phyloP scores from a whole-genome alignment of 2,797 vertebrate species.

The Cossypha caffra region DNA sequence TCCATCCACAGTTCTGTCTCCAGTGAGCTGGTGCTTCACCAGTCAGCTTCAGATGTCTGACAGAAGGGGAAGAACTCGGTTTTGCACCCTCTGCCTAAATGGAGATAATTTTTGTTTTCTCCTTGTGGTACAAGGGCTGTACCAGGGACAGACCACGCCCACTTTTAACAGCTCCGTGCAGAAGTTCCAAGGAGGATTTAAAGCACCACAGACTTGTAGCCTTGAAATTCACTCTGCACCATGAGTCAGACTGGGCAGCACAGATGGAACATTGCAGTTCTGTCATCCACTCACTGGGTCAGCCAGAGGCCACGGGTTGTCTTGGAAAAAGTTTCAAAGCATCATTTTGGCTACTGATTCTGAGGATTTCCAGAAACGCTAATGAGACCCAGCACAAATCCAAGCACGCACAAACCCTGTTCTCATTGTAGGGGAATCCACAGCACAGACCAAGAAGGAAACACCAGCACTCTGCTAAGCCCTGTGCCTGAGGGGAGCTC shows the following conservation, averaged over 20 bases:
- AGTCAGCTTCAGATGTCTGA: neutral
- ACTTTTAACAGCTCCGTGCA: neutral
- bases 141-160: neutral
- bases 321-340: neutral
- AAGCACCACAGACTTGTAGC: neutral
- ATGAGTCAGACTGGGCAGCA: neutral
- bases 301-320: neutral
- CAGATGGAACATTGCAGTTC: neutral
- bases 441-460: neutral
- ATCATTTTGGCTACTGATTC: neutral
- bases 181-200: neutral
- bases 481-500: neutral
- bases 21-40: neutral
- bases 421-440: neutral
- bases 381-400: neutral
- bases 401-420: neutral
- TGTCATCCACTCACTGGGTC: neutral
- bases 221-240: neutral
- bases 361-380: neutral
- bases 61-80: neutral
- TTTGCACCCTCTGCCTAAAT: neutral
- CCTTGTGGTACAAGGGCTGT: neutral
- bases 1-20: neutral
- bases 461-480: neutral
- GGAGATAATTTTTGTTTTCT: neutral